Conservation (phyloP, 2,888 invertebrate species). For the Meteorus cinctellus region DNA sequence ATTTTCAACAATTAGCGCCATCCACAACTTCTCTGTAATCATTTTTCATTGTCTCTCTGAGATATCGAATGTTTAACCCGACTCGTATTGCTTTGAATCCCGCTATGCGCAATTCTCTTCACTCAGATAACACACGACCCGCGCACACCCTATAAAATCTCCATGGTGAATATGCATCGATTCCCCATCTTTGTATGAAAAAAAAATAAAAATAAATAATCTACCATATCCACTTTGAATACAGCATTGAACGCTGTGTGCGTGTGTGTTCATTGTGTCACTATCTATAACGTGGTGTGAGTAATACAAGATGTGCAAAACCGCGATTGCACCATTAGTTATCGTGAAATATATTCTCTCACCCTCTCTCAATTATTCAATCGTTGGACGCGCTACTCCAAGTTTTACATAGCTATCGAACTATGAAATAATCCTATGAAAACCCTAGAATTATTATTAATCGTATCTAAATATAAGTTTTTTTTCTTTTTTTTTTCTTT, state of each 20-base stretch:
- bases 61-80: neutral
- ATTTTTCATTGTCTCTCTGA: neutral
- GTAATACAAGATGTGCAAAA: constrained; percentile 31
- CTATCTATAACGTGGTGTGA: constrained; percentile 11
- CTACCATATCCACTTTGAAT: neutral
- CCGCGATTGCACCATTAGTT: constrained; percentile 36
- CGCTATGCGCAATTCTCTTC: neutral
- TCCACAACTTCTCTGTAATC: neutral
- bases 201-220: constrained; percentile 6
- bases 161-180: constrained; percentile 1
- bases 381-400: constrained; percentile 26
- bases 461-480: constrained; percentile 51
- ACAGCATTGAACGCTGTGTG: constrained; percentile 14
- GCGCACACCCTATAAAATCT: neutral
- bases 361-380: constrained; percentile 15
- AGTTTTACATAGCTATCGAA: constrained; percentile 44
- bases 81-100: neutral
- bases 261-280: constrained; percentile 24
- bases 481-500: constrained; percentile 28
- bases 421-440: constrained; percentile 52
- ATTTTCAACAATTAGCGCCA: neutral
- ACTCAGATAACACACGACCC: neutral
- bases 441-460: constrained; percentile 44
- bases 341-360: constrained; percentile 43
- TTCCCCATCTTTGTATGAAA: neutral